Percentiles rank a stretch among this genome's conserved stretches.
These are phyloP conservation scores for Ommatoiulus sabulosus DNA, from an alignment of 2,888 invertebrate genomes.

Conservation along the genomic window DNA sequence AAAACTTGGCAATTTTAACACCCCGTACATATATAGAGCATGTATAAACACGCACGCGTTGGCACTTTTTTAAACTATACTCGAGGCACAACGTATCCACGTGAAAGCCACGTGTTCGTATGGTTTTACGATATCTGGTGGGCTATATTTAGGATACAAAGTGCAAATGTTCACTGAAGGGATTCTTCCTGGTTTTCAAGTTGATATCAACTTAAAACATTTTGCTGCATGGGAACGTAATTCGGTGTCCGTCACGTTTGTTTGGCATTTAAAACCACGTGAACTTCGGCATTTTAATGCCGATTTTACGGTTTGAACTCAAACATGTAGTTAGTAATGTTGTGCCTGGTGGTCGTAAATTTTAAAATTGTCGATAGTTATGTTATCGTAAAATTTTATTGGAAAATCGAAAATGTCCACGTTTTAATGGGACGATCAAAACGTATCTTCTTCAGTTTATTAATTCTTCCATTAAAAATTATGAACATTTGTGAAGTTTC, in stretches of 20 bases:
- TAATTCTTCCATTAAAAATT: no score
- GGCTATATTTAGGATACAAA: background rate
- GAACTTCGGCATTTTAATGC: background rate
- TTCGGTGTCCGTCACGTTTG: background rate
- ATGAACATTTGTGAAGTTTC: no score
- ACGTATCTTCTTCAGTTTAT: no score
- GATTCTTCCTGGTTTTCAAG: background rate
- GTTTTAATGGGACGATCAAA: no score
- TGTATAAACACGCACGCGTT: background rate
- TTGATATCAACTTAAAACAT: background rate
- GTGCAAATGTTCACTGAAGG: background rate
- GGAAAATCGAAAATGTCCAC: no score
- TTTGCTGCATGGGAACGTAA: background rate
- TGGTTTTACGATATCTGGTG: background rate
- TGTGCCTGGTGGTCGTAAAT: background rate
- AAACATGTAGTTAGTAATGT: background rate
- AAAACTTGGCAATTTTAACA: background rate
- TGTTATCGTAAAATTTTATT: no score
- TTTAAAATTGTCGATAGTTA: background rate
- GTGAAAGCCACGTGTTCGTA: background rate
- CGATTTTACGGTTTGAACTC: background rate
- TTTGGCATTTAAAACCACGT: background rate
- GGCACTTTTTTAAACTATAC: background rate
- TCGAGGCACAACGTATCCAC: background rate
- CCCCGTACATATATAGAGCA: background rate